phyloP scores from a whole-genome alignment of 1,140 invertebrate species.

The Pogonomyrmex californicus region DNA sequence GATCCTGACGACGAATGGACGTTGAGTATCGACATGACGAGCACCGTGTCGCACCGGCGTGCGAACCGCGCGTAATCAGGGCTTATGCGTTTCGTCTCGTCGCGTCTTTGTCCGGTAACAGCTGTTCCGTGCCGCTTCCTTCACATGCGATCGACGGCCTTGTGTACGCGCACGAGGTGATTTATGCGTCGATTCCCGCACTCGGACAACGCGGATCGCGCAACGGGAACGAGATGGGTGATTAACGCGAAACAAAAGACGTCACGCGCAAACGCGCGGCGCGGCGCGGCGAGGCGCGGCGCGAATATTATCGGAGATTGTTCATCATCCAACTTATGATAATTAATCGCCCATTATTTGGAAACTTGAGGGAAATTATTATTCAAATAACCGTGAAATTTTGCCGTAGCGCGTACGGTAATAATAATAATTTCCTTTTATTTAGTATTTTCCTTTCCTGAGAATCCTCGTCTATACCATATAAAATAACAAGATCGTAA shows the following conservation, averaged over 20 bases:
- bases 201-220: slow-evolving; percentile 16
- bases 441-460: no score
- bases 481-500: slow-evolving; percentile 1
- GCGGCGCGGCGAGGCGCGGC: background rate
- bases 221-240: slow-evolving; percentile 14
- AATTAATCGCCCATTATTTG: background rate
- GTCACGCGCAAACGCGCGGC: slow-evolving; percentile 5
- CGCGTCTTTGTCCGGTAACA: slow-evolving; percentile 42
- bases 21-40: slow-evolving; percentile 32
- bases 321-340: background rate
- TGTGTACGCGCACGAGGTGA: slow-evolving; percentile 30
- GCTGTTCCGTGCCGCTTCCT: slow-evolving; percentile 43
- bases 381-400: background rate
- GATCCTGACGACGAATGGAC: slow-evolving; percentile 25
- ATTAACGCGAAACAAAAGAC: slow-evolving; percentile 18
- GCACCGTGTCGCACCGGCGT: background rate
- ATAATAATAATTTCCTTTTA: no score
- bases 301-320: background rate
- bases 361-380: background rate
- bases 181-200: slow-evolving; percentile 46
- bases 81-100: slow-evolving; percentile 30
- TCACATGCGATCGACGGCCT: slow-evolving; percentile 44
- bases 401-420: no score
- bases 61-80: slow-evolving; percentile 46
- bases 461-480: background rate